Evolutionary conservation across 2,113 vertebrate species (phyloP), one percentile per base, ranked within the genome.

Genomic region (Halcyon malimbica): DNA sequence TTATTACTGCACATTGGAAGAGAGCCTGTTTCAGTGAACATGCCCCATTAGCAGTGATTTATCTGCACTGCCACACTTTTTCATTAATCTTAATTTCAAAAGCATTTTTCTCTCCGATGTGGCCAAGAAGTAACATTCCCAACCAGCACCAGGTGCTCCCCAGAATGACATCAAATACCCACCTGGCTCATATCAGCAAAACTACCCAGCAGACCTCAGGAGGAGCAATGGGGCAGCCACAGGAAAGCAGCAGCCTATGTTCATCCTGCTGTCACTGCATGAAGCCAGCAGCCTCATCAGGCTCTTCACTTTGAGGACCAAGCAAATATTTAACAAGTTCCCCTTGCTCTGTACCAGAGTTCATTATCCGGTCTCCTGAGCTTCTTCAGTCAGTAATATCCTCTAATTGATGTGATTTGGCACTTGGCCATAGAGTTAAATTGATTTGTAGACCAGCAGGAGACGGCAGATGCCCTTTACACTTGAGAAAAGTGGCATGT

Each of bases 301-400:
- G 57, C 81, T 79, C 93, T 93, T 77, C 80, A 50, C 44, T 90
- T 89, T 46, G 83, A 96, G 91, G 89, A 59, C 93, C 84, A 69
- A 91, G 87, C 89, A 94, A 94, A 96, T 96, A 95, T 93, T 96
- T 95, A 95, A 96, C 87, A 83, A 93, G 93, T 87, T 95, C 87
- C 87, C 67, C 63, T 79, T 91, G 84, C 78, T 53, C 81, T 46
- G 44, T 46, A 85, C 87, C 93, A 68, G 65, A 96, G 94, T 96
- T 96, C 93, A 96, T 96, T 95, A 96, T 73, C 87, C 1, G 17
- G 65, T 89, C 95, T 96, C 96, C 87, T 3, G 77, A 89, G 95
- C 94, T 93, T 67, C 94, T 91, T 35, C 91, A 93, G 89, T 89
- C 87, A 79, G 93, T 95, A 94, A 93, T 87, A 83, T 83, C 87